Base-by-base conservation (phyloP, 2,113 vertebrate genomes). In the Lycocorax pyrrhopterus region DNA sequence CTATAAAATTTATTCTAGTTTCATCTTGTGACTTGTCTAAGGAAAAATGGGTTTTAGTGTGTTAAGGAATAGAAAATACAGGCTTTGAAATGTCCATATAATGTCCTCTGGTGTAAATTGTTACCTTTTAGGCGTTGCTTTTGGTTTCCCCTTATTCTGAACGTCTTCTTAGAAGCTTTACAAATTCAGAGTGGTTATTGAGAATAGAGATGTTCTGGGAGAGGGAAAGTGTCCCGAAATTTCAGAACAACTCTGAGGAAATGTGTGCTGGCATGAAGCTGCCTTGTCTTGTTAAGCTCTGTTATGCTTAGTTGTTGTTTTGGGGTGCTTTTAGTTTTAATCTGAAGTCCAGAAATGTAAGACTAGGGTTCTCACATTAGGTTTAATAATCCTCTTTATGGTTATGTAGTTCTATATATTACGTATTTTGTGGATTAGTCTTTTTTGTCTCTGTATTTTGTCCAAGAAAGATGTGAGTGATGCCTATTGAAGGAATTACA, bases 251-350 rank as follows among this genome's bases (percentile, higher is more conserved):
- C 20, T 62, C 29, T 46, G 21, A 10, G 9, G 27, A 73, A 64
- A 41, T 1, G 0, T 29, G 1, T 77, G 14, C 49, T 3, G 1
- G 22, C 15, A 43, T 3, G 1, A 85, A 87, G n/a, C 47, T 0
- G 1, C 16, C 17, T 58, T 77, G 10, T 51, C 21, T 59, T 5
- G 2, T 6, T 15, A 35, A 89, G 6, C 27, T 58, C 23, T 51
- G 0, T 25, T 30, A 4, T 74, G 16, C 35, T 56, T 81, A 39
- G 51, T 25, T 89, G 5, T 23, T 76, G 22, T 4, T 5, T 59
- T 49, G 13, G 9, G 12, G 4, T 72, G 18, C 2, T 73, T 79
- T 53, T 85, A 18, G 21, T 77, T 74, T n/a, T 77, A 74, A 20
- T 63, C 15, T 46, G 7, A 63, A 79, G 37, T 72, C 13, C 52